Evolutionary conservation across 2,797 vertebrate genomes (phyloP).

Genomic region (Semotilus atromaculatus): DNA sequence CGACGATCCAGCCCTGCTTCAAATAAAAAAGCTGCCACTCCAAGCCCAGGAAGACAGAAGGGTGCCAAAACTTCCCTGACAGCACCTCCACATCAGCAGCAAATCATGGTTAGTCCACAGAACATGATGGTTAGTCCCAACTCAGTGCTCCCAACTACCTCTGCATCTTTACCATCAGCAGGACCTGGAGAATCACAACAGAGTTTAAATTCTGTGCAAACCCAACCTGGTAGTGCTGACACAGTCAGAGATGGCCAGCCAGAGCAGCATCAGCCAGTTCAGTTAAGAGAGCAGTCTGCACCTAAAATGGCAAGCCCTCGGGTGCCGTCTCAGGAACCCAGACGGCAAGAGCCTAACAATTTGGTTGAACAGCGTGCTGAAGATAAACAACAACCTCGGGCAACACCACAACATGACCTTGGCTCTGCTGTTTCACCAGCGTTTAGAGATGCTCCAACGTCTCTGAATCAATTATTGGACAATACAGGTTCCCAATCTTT

Average conservation of each 20-base stretch:
- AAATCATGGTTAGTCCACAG: slow-evolving; percentile 82
- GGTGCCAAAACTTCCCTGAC: slow-evolving; percentile 85
- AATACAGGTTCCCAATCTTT: slow-evolving; percentile 82
- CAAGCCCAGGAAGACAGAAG: slow-evolving; percentile 95
- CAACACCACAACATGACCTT: slow-evolving; percentile 77
- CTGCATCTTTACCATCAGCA: slow-evolving; percentile 77
- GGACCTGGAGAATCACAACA: slow-evolving; percentile 75
- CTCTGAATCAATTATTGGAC: slow-evolving; percentile 94
- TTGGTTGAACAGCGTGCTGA: slow-evolving; percentile 77
- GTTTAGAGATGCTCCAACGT: slow-evolving; percentile 88
- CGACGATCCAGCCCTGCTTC: slow-evolving; percentile 94
- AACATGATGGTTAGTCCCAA: slow-evolving; percentile 83
- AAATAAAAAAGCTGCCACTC: slow-evolving; percentile 93
- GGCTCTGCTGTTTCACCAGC: slow-evolving; percentile 79
- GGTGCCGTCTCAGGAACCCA: slow-evolving; percentile 61
- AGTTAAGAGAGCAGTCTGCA: slow-evolving; percentile 82
- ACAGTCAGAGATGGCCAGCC: slow-evolving; percentile 79
- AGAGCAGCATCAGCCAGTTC: slow-evolving; percentile 80
- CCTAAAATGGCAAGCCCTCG: slow-evolving; percentile 79
- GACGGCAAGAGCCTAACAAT: slow-evolving; percentile 81
- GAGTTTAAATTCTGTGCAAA: slow-evolving; percentile 78
- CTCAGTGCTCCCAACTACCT: slow-evolving; percentile 76
- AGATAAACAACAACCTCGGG: slow-evolving; percentile 71
- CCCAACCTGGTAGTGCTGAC: slow-evolving; percentile 77
- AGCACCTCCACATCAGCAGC: slow-evolving; percentile 82